Base-by-base conservation (phyloP, 2,797 vertebrate species). In the Phoeniculus purpureus region DNA sequence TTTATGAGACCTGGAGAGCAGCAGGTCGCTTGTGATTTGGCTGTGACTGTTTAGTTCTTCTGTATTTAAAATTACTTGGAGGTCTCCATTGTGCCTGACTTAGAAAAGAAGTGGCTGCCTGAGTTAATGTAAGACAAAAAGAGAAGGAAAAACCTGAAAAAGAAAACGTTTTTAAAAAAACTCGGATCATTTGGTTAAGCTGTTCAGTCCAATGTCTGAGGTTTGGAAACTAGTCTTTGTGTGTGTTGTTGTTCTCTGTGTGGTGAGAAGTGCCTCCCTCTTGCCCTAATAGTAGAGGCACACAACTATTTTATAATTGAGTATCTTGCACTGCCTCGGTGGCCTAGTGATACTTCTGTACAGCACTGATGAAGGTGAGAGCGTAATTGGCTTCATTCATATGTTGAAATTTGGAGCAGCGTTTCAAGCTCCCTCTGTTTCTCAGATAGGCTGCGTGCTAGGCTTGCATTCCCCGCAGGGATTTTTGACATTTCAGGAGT, bases 1-100 rank as follows among this genome's bases (percentile, higher is more conserved):
- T 51, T 26, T 45, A 74, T 20, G 72, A 84, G 51, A 10, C 3
- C 56, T 3, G 10, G 50, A 83, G 87, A 92, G 84, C 93, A 94
- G 93, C 93, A 94, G 85, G 91, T 94, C 85, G n/a, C 73, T 84
- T 68, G 64, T 40, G 72, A 18, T 75, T 72, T 31, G 70, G 10
- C 55, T 66, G 78, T 32, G n/a, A 1, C 66, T 78, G 0, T 27
- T 78, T 5, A 3, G 2, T 70, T 55, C 75, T 65, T 64, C 26
- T 12, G 1, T 6, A 12, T 58, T 52, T 75, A 32, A 78, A 73
- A 66, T 22, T 61, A 7, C 56, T 81, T 54, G 3, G 21, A 48
- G 59, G 52, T 22, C 73, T 85, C 29, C 62, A 3, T 32, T 81
- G 66, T 48, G 40, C 60, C 58, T 43, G 70, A 15, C 61, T 81